Conservation (phyloP, 2,113 vertebrate genomes). For the Mormyrus iriodes region DNA sequence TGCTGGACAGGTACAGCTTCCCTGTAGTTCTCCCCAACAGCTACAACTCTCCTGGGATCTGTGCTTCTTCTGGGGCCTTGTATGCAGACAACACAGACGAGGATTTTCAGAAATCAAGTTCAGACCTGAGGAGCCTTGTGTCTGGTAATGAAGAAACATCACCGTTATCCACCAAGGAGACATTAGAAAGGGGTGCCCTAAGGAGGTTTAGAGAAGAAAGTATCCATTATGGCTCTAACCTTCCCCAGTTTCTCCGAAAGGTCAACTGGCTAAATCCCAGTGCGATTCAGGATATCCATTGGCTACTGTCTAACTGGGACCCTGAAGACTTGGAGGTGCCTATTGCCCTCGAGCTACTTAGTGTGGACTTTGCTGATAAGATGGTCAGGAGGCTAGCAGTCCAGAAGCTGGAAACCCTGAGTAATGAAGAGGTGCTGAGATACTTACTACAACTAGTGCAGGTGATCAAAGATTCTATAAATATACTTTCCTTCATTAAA, state of each 20-base stretch:
- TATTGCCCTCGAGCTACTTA: constrained; percentile 63
- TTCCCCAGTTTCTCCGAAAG: constrained; percentile 57
- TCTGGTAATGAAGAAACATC: not conserved
- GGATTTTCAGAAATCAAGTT: not conserved
- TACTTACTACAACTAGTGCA: constrained; percentile 70
- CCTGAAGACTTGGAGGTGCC: constrained; percentile 55
- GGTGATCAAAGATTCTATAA: constrained; percentile 40
- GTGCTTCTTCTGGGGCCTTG: not conserved
- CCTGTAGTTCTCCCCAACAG: constrained; percentile 60
- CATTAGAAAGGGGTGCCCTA: constrained; percentile 22
- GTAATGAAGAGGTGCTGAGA: constrained; percentile 59
- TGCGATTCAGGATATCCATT: constrained; percentile 60
- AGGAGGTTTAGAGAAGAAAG: constrained; percentile 51
- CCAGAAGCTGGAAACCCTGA: constrained; percentile 56
- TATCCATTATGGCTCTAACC: constrained; percentile 47
- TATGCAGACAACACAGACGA: not conserved
- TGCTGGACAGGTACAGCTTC: constrained; percentile 62
- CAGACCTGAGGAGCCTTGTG: not conserved
- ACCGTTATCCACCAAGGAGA: not conserved
- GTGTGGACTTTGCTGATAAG: constrained; percentile 59
- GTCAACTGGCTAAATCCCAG: constrained; percentile 56
- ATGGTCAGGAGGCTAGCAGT: constrained; percentile 58
- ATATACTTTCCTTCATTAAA: not conserved
- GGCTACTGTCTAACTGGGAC: constrained; percentile 55
- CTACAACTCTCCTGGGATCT: constrained; percentile 9